Evolutionary conservation across 2,888 invertebrate genomes (phyloP).

Genomic region (Zonitis immaculata): DNA sequence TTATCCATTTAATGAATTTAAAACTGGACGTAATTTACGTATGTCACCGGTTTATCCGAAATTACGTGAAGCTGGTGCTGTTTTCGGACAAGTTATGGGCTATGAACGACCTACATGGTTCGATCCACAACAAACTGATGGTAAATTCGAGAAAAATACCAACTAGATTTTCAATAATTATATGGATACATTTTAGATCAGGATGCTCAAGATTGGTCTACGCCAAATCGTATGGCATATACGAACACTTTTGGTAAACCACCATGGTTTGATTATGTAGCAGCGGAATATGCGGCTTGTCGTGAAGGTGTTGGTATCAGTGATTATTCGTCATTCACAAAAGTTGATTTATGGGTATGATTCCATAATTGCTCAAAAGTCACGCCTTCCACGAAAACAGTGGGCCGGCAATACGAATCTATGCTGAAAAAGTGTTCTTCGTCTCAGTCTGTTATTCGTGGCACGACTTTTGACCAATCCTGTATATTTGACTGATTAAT

Average conservation of each 20-base stretch:
- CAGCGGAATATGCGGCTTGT: constrained; percentile 88
- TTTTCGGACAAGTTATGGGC: constrained; percentile 97
- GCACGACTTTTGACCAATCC: too few species aligned
- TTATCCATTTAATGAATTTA: constrained; percentile 82
- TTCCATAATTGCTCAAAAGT: too few species aligned
- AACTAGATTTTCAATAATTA: too few species aligned
- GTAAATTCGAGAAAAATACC: not conserved
- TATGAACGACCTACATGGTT: constrained; percentile 96
- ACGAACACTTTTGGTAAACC: constrained; percentile 89
- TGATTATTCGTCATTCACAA: constrained; percentile 97
- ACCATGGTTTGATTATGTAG: constrained; percentile 85
- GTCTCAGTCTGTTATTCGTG: too few species aligned
- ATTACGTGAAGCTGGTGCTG: constrained; percentile 83
- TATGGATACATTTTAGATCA: too few species aligned
- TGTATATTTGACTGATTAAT: not conserved
- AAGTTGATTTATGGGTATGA: constrained; percentile 84
- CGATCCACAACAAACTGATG: constrained; percentile 51
- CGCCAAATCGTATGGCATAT: constrained; percentile 64
- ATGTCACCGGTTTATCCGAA: constrained; percentile 95
- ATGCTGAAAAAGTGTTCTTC: too few species aligned
- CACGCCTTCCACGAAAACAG: too few species aligned
- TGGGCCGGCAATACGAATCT: too few species aligned
- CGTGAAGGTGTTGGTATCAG: constrained; percentile 88
- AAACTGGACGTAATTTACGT: constrained; percentile 81
- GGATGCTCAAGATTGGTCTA: constrained; percentile 53